Base-by-base conservation (phyloP, 2,888 invertebrate species). In the Stratiomys singularior region DNA sequence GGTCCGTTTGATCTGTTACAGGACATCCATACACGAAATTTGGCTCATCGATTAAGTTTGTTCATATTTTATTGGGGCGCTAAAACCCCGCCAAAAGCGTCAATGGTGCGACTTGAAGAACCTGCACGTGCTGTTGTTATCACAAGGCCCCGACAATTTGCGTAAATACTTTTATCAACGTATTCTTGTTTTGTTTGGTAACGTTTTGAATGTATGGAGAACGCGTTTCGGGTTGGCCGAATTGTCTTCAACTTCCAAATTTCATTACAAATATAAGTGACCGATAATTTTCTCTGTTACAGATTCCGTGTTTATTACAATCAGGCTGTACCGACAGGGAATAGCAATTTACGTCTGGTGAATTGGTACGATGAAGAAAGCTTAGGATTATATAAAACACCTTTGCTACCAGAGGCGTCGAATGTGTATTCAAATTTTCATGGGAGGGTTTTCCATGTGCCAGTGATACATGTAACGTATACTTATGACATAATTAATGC, bases 261-360 rank as follows among this genome's bases (percentile, higher is more conserved):
- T n/a, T n/a, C n/a, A n/a, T n/a, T n/a, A n/a, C n/a, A n/a, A n/a
- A n/a, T n/a, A n/a, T n/a, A n/a, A n/a, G n/a, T n/a, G n/a, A n/a
- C n/a, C n/a, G n/a, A n/a, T n/a, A n/a, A n/a, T n/a, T n/a, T n/a
- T n/a, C n/a, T n/a, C n/a, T n/a, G n/a, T 28, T 18, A 7, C 79
- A 93, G 93, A 47, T 93, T 92, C 82, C 89, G 93, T 13, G 88
- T 94, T 60, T 93, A 92, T 84, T 94, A 93, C 85, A 93, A 92
- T 84, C 93, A 93, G 85, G 92, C 91, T 0, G 88, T 89, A 0
- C 89, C 93, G 0, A 86, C 90, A 76, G 89, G 88, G 15, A 85
- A 88, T 18, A 90, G 91, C 69, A 89, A 90, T 81, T 85, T 94
- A 56, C 86, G 89, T 1, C 85, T 93, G 82, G 91, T 93, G 11